Percentiles rank a stretch among this genome's conserved stretches.
Conservation (phyloP, 2,888 invertebrate genomes). For the Ormyrus nitidulus region DNA sequence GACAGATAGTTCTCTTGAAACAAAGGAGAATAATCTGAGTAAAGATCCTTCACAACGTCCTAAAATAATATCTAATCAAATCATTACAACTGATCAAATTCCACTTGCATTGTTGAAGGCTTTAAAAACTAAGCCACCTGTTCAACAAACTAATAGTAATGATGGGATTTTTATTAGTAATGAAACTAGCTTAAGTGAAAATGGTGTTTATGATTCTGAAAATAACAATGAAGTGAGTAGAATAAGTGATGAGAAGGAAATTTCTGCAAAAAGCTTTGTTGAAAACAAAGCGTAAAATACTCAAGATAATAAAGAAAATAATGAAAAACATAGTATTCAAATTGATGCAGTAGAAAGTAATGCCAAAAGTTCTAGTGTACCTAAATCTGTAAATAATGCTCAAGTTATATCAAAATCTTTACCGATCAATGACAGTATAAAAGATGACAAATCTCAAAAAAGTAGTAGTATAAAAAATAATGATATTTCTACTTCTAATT, state of each 20-base stretch:
- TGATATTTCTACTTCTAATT: constrained; percentile 32
- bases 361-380: not conserved
- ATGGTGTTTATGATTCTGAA: constrained; percentile 11
- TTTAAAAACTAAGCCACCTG: constrained; percentile 53
- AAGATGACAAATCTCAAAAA: constrained; percentile 19
- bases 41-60: constrained; percentile 58
- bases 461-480: constrained; percentile 17
- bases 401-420: constrained; percentile 12
- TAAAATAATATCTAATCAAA: constrained; percentile 67
- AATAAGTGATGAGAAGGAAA: constrained; percentile 17
- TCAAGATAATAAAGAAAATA: constrained; percentile 11
- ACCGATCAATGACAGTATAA: constrained; percentile 2
- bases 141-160: constrained; percentile 5
- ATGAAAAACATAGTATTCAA: not conserved
- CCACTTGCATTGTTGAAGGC: constrained; percentile 62
- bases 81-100: constrained; percentile 66
- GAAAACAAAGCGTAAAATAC: not conserved
- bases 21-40: constrained; percentile 7
- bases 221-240: constrained; percentile 32
- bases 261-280: constrained; percentile 9
- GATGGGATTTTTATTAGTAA: not conserved
- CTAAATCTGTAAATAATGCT: constrained; percentile 15
- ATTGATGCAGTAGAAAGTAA: constrained; percentile 11
- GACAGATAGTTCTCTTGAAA: not conserved
- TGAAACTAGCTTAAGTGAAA: not conserved